A percentile compares a stretch with the other conserved stretches of the same genome.
These are phyloP conservation scores for Percopsis transmontana DNA, from an alignment of 2,113 vertebrate genomes.

Conservation along the genomic window DNA sequence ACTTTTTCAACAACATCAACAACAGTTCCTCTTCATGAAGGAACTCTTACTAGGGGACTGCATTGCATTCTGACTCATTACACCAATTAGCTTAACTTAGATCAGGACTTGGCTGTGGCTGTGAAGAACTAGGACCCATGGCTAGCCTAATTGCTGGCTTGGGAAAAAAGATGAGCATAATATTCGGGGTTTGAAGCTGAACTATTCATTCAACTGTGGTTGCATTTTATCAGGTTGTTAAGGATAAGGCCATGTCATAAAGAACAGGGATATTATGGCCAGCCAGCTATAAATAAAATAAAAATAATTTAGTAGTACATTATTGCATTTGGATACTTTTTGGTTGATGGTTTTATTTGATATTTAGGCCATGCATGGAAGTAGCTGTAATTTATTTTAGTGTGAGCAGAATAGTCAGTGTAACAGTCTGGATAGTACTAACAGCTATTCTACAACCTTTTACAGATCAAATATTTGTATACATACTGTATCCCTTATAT, in stretches of 20 bases:
- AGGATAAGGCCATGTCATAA: conserved; percentile 12
- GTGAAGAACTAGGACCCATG: conserved; percentile 51
- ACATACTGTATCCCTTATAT: too few species aligned
- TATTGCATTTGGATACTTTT: too few species aligned
- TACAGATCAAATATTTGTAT: conserved; percentile 12
- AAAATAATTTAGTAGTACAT: neutral
- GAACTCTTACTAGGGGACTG: conserved; percentile 46
- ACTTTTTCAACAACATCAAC: conserved; percentile 42
- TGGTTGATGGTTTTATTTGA: too few species aligned
- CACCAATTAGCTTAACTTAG: conserved; percentile 73
- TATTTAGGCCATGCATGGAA: too few species aligned
- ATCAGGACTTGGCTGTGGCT: conserved; percentile 71
- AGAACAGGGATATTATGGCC: neutral
- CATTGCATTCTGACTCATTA: conserved; percentile 60
- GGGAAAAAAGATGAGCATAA: conserved; percentile 55
- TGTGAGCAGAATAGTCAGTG: neutral
- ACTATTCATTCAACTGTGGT: conserved; percentile 41
- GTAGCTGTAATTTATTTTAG: too few species aligned
- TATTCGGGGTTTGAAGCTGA: conserved; percentile 60
- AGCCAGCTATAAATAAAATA: neutral
- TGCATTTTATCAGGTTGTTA: conserved; percentile 56
- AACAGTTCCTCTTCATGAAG: conserved; percentile 40
- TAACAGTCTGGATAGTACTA: neutral
- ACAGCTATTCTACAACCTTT: neutral
- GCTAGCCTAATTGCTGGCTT: conserved; percentile 64